Conservation (phyloP, 2,888 invertebrate species). For the Athalia rosae region DNA sequence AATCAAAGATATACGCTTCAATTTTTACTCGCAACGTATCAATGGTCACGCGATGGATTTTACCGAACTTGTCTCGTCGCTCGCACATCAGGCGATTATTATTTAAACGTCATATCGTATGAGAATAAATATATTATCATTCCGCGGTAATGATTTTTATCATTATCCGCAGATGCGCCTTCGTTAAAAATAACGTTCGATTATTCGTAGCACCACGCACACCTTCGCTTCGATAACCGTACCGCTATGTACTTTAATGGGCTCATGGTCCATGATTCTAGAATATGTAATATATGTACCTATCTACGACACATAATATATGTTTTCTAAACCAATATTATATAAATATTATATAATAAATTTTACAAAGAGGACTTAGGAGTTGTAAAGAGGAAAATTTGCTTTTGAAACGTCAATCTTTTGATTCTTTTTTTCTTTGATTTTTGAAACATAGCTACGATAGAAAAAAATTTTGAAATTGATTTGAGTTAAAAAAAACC, state of each 20-base stretch:
- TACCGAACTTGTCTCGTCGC: neutral
- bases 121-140: too few species aligned
- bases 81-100: too few species aligned
- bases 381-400: neutral
- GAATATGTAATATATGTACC: slow-evolving; percentile 18
- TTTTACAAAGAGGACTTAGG: slow-evolving; percentile 32
- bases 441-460: too few species aligned
- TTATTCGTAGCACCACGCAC: slow-evolving; percentile 22
- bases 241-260: slow-evolving; percentile 24
- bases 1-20: too few species aligned
- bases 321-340: slow-evolving; percentile 45
- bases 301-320: slow-evolving; percentile 47
- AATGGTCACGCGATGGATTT: neutral
- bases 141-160: neutral
- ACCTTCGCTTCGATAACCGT: slow-evolving; percentile 17
- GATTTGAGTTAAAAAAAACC: too few species aligned
- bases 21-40: too few species aligned
- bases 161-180: neutral
- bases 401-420: too few species aligned
- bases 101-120: too few species aligned
- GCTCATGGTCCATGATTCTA: slow-evolving; percentile 18
- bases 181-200: neutral
- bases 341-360: slow-evolving; percentile 48
- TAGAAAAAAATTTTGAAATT: too few species aligned
- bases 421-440: too few species aligned